Percentiles rank a stretch among this genome's conserved stretches.
These are phyloP conservation scores for Ahaetulla prasina DNA, from an alignment of 2,113 vertebrate species.

Conservation along the genomic window DNA sequence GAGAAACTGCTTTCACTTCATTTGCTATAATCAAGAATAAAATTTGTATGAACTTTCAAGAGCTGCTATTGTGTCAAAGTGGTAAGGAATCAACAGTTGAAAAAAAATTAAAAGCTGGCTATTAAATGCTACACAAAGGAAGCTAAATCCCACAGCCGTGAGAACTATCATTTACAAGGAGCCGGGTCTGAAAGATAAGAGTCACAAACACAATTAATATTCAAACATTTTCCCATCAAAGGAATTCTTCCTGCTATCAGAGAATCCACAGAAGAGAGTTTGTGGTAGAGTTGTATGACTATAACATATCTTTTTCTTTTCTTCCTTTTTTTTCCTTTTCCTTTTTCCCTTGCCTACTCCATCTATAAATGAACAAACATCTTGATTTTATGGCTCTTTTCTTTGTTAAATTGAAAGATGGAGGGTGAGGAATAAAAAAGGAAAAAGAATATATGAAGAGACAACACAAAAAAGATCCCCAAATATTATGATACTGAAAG, in stretches of 20 bases:
- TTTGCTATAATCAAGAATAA: background rate
- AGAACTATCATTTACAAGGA: slow-evolving; percentile 36
- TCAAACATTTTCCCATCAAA: slow-evolving; percentile 46
- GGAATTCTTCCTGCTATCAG: slow-evolving; percentile 45
- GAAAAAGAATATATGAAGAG: background rate
- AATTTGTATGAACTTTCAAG: slow-evolving; percentile 37
- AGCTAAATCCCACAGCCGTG: background rate
- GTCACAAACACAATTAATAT: slow-evolving; percentile 44
- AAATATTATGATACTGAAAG: slow-evolving; percentile 59
- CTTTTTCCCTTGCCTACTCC: slow-evolving; percentile 44
- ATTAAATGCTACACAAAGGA: slow-evolving; percentile 47
- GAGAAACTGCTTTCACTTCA: background rate
- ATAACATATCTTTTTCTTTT: slow-evolving; percentile 18
- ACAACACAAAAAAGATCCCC: slow-evolving; percentile 18
- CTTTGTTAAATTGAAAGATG: slow-evolving; percentile 63
- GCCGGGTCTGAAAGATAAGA: slow-evolving; percentile 38
- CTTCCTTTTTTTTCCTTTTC: background rate
- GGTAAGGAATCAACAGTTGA: background rate
- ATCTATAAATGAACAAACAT: slow-evolving; percentile 71
- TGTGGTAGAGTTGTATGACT: background rate
- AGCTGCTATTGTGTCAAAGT: background rate
- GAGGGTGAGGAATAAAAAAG: slow-evolving; percentile 50
- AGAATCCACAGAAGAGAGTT: slow-evolving; percentile 29
- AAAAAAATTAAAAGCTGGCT: slow-evolving; percentile 15
- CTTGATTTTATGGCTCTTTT: slow-evolving; percentile 69